Conservation (phyloP, 2,888 invertebrate species). For the Andrena bicolor region DNA sequence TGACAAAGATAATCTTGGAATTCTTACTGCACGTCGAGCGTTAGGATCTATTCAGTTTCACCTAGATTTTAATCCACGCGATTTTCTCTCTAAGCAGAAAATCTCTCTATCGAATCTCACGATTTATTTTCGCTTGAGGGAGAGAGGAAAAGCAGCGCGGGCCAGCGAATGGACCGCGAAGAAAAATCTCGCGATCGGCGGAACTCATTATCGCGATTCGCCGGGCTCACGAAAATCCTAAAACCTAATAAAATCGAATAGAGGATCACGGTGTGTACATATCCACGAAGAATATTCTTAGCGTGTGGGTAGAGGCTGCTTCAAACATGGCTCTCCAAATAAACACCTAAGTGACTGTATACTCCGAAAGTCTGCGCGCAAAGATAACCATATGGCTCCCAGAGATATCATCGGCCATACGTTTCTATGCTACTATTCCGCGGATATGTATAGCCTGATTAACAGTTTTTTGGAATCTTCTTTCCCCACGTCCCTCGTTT, state of each 20-base stretch:
- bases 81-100: too few relatives aligned
- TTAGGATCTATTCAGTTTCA: too few relatives aligned
- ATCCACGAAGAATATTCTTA: slow-evolving; percentile 79
- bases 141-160: not conserved
- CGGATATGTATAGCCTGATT: slow-evolving; percentile 47
- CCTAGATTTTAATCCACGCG: too few relatives aligned
- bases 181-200: slow-evolving; percentile 30
- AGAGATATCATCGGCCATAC: slow-evolving; percentile 74
- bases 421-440: slow-evolving; percentile 63
- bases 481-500: not conserved
- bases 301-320: slow-evolving; percentile 78
- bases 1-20: too few relatives aligned
- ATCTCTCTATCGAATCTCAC: not conserved
- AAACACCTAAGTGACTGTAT: slow-evolving; percentile 82
- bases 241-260: slow-evolving; percentile 85
- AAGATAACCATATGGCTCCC: slow-evolving; percentile 83
- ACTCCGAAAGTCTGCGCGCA: slow-evolving; percentile 78
- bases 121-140: not conserved
- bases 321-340: slow-evolving; percentile 82
- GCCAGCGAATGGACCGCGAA: not conserved
- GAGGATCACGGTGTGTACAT: slow-evolving; percentile 79
- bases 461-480: slow-evolving; percentile 29
- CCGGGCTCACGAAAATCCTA: slow-evolving; percentile 75
- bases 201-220: slow-evolving; percentile 60
- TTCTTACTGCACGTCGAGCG: too few relatives aligned